Evolutionary conservation across 1,140 invertebrate genomes (phyloP).

Genomic region (Steinernema feltiae): DNA sequence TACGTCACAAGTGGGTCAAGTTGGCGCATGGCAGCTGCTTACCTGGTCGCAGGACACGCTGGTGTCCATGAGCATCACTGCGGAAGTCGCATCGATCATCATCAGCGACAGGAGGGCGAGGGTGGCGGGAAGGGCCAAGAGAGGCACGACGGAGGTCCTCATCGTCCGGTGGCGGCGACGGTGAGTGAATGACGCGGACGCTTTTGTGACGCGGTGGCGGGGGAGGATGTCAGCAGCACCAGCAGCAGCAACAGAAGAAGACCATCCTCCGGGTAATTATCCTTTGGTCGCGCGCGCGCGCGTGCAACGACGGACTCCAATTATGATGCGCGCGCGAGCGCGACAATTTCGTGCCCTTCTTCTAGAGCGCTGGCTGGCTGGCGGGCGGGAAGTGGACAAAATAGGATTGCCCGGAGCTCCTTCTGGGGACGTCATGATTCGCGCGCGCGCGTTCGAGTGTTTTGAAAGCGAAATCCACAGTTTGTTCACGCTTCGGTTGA

Average conservation of each 20-base stretch:
- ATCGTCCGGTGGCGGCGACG: background rate
- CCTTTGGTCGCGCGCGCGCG: too few relatives aligned
- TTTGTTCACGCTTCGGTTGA: too few relatives aligned
- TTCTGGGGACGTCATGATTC: too few relatives aligned
- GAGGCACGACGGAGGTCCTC: background rate
- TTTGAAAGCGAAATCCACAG: too few relatives aligned
- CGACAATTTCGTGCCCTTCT: background rate
- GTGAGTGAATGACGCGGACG: background rate
- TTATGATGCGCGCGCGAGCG: background rate
- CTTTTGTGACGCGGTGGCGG: background rate
- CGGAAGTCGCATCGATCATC: background rate
- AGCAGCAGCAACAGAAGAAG: background rate
- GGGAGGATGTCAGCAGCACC: background rate
- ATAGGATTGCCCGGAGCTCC: too few relatives aligned
- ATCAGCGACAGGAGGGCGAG: background rate
- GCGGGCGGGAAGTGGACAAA: background rate
- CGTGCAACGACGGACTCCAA: constrained; percentile 10
- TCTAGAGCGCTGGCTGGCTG: background rate
- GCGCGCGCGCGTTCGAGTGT: too few relatives aligned
- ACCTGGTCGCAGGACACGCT: constrained; percentile 51
- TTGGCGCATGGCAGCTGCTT: background rate
- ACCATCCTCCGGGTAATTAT: constrained; percentile 5
- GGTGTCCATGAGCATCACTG: constrained; percentile 40
- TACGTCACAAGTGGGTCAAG: constrained; percentile 7
- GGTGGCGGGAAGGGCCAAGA: background rate